Evolutionary conservation across 2,797 vertebrate genomes (phyloP).

Genomic region (Sebastes vulpes): DNA sequence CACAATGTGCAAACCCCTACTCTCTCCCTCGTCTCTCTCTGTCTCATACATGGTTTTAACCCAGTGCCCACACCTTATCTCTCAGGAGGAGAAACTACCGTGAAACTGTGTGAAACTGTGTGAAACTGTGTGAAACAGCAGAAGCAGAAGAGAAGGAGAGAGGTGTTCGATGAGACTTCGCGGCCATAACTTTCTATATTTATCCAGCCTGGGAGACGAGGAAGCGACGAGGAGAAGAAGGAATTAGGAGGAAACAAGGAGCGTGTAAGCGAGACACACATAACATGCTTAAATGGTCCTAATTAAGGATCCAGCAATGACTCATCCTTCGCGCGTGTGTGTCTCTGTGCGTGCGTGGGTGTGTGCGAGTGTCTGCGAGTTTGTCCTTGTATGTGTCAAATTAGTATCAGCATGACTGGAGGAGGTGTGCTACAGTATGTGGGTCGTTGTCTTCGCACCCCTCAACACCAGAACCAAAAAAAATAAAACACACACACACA

Average conservation of each 20-base stretch:
- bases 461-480: neutral
- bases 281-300: slow-evolving; percentile 70
- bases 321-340: slow-evolving; percentile 38
- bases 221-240: slow-evolving; percentile 41
- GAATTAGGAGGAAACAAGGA: slow-evolving; percentile 33
- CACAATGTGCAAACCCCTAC: neutral
- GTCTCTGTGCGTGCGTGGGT: neutral
- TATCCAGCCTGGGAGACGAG: slow-evolving; percentile 29
- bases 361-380: slow-evolving; percentile 29
- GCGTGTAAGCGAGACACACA: slow-evolving; percentile 51
- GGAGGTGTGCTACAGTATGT: slow-evolving; percentile 49
- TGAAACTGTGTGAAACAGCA: slow-evolving; percentile 35
- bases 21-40: slow-evolving; percentile 2
- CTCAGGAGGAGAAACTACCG: slow-evolving; percentile 7
- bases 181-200: slow-evolving; percentile 47
- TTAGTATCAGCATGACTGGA: slow-evolving; percentile 53
- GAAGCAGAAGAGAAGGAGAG: neutral
- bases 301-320: slow-evolving; percentile 68
- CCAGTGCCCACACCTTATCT: slow-evolving; percentile 19
- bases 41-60: slow-evolving; percentile 34
- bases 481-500: neutral
- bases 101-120: slow-evolving; percentile 34
- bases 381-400: slow-evolving; percentile 59
- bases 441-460: slow-evolving; percentile 41
- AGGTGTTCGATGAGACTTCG: slow-evolving; percentile 5